Percentiles rank a stretch among this genome's conserved stretches.
Evolutionary conservation across 2,888 invertebrate genomes (phyloP).

Genomic region (Ophion obscuratus): DNA sequence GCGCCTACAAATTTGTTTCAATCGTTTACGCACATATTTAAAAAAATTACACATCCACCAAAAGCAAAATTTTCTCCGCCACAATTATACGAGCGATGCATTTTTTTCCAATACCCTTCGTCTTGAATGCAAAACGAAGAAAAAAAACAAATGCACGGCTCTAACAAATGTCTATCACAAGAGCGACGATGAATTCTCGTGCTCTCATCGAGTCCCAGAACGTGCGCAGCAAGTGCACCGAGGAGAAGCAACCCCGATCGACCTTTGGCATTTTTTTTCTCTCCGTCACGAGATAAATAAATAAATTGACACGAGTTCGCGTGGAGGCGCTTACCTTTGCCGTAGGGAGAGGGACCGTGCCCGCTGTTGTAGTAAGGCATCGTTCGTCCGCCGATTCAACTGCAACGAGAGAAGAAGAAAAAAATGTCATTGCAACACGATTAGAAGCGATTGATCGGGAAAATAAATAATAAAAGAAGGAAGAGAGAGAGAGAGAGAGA

Average conservation of each 20-base stretch:
- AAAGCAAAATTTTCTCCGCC: too few species aligned
- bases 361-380: slow-evolving; percentile 82
- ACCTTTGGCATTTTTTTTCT: slow-evolving; percentile 2
- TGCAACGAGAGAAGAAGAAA: slow-evolving; percentile 70
- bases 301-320: not conserved
- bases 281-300: slow-evolving; percentile 5
- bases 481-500: not conserved
- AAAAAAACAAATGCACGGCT: not conserved
- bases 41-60: too few species aligned
- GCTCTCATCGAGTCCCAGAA: not conserved
- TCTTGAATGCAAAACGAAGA: not conserved
- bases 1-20: too few species aligned
- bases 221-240: not conserved
- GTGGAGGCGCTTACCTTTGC: slow-evolving; percentile 77
- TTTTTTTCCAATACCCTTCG: too few species aligned
- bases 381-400: slow-evolving; percentile 68
- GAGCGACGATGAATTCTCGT: not conserved
- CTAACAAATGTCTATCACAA: not conserved
- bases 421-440: not conserved
- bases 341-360: slow-evolving; percentile 78
- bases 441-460: not conserved
- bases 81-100: too few species aligned
- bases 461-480: too few species aligned
- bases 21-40: too few species aligned
- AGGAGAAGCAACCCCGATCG: not conserved